phyloP scores from a whole-genome alignment of 2,888 invertebrate genomes.

The Spicauda simplicius region DNA sequence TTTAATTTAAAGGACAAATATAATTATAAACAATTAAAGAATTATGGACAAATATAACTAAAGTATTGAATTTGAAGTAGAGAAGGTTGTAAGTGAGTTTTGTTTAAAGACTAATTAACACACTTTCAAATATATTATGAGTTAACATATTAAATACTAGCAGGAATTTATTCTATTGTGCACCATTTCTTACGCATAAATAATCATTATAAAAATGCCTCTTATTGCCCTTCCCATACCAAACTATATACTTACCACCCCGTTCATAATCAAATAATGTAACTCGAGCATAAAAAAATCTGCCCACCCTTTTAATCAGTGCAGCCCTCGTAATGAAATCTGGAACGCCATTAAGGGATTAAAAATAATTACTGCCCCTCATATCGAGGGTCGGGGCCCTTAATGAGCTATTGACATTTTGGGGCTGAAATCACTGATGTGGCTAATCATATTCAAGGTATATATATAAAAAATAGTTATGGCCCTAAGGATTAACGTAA shows the following conservation, averaged over 20 bases:
- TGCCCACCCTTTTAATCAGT: constrained; percentile 78
- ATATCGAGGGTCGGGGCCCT: constrained; percentile 54
- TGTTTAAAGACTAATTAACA: too few species aligned
- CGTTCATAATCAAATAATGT: constrained; percentile 44
- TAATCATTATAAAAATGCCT: not conserved
- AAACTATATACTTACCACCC: constrained; percentile 23
- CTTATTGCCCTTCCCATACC: constrained; percentile 3
- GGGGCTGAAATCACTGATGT: constrained; percentile 36
- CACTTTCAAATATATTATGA: too few species aligned
- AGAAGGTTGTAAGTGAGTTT: too few species aligned
- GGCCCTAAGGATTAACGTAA: too few species aligned
- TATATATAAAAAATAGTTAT: too few species aligned
- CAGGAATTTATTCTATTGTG: not conserved
- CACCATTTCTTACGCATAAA: not conserved
- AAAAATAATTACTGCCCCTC: constrained; percentile 80
- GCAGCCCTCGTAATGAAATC: constrained; percentile 80
- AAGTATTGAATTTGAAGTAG: too few species aligned
- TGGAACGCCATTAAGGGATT: constrained; percentile 83
- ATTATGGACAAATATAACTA: too few species aligned
- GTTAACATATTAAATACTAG: too few species aligned
- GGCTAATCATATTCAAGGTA: constrained; percentile 18
- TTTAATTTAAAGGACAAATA: too few species aligned
- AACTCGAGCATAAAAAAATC: constrained; percentile 54
- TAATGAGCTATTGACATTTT: constrained; percentile 71
- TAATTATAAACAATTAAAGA: too few species aligned